A percentile compares a stretch with the other conserved stretches of the same genome.
These are phyloP conservation scores for Phoeniculus purpureus DNA, from an alignment of 2,797 vertebrate genomes.

Conservation along the genomic window DNA sequence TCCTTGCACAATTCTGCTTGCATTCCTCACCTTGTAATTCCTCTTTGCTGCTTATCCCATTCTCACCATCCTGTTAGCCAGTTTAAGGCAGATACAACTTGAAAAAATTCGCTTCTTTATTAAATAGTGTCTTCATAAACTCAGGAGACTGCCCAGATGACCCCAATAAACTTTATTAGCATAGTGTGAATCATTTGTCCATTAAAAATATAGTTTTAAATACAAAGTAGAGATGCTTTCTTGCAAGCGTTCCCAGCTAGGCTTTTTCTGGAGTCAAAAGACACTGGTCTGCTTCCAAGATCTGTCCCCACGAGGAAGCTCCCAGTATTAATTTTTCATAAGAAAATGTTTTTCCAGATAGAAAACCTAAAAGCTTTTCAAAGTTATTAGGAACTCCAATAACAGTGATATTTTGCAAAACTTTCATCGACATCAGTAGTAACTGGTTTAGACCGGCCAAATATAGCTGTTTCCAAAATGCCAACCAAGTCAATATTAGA, in stretches of 20 bases:
- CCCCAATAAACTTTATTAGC: conserved; percentile 45
- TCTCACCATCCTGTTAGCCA: not conserved
- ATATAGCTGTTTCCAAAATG: not conserved
- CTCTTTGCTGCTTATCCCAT: not conserved
- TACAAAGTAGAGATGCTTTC: not conserved
- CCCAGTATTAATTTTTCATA: not conserved
- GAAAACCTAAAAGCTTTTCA: not conserved
- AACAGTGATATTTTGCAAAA: not conserved
- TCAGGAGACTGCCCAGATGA: conserved; percentile 11
- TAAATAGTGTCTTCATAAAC: conserved; percentile 47
- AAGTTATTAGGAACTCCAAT: not conserved
- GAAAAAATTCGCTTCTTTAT: conserved; percentile 2
- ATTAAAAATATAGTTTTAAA: not conserved
- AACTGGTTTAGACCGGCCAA: not conserved
- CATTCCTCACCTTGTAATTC: not conserved
- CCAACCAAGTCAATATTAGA: not conserved
- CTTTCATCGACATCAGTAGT: not conserved
- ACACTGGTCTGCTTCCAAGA: not conserved
- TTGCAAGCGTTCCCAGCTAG: not conserved
- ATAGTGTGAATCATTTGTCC: conserved; percentile 47
- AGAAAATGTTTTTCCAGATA: not conserved
- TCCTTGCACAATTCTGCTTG: not conserved
- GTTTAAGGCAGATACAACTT: not conserved
- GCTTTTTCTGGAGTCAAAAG: not conserved
- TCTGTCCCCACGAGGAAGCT: not conserved